Evolutionary conservation across 2,113 vertebrate species (phyloP).

Genomic region (Hymenochirus boettgeri): DNA sequence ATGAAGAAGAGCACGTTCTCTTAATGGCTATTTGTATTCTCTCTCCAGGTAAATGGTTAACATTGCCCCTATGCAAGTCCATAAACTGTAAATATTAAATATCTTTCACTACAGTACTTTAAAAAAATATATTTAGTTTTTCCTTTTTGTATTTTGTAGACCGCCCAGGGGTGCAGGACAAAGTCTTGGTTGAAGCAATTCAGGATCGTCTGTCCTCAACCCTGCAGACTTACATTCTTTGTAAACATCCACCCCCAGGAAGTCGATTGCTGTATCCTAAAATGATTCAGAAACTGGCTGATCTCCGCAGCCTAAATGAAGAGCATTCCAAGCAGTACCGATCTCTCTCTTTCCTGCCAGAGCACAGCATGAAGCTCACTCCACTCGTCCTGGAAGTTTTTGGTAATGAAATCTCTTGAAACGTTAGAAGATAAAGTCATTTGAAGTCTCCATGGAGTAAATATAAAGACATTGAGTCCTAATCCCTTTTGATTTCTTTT

Average conservation of each 20-base stretch:
- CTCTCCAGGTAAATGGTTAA: constrained; percentile 76
- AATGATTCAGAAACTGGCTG: constrained; percentile 97
- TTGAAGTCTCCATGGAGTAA: neutral
- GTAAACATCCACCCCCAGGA: constrained; percentile 72
- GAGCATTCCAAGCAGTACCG: constrained; percentile 96
- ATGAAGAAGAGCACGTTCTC: constrained; percentile 91
- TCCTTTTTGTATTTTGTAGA: constrained; percentile 56
- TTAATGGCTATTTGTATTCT: constrained; percentile 97
- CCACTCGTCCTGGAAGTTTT: constrained; percentile 93
- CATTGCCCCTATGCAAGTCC: neutral
- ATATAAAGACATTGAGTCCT: neutral
- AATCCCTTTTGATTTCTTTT: constrained; percentile 5
- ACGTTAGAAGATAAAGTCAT: neutral
- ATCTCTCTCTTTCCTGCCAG: constrained; percentile 84
- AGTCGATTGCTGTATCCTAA: constrained; percentile 86
- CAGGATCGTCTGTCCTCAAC: constrained; percentile 86
- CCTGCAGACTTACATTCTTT: constrained; percentile 89
- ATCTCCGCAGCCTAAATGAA: constrained; percentile 93
- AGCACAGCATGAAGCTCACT: constrained; percentile 92
- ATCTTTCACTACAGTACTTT: no score
- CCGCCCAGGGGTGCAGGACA: constrained; percentile 86
- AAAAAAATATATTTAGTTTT: no score
- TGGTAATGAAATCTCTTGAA: constrained; percentile 86
- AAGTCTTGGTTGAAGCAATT: constrained; percentile 76
- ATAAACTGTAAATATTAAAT: no score